Conservation (phyloP, 2,888 invertebrate species). For the Orthosia gracilis region DNA sequence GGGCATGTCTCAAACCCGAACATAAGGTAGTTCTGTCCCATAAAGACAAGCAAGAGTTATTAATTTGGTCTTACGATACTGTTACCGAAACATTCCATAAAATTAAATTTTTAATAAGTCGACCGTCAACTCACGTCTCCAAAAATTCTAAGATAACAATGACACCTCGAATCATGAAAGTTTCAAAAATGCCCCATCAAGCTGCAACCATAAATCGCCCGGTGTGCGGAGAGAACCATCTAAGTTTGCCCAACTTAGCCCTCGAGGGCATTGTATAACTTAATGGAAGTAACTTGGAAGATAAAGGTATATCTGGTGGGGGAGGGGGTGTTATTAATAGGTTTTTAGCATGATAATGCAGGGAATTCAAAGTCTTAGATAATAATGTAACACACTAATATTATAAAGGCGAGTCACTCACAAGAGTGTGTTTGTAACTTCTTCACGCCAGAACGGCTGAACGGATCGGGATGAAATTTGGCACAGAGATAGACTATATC, state of each 20-base stretch:
- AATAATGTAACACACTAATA: too few relatives aligned
- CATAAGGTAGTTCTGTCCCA: too few relatives aligned
- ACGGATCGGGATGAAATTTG: too few relatives aligned
- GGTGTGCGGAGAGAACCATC: constrained; percentile 60
- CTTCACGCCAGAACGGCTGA: too few relatives aligned
- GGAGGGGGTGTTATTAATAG: constrained; percentile 19
- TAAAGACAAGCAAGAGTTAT: too few relatives aligned
- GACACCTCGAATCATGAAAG: constrained; percentile 21
- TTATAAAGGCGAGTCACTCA: too few relatives aligned
- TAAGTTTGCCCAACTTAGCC: constrained; percentile 66
- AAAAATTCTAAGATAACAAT: constrained; percentile 3
- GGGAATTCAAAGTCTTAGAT: too few relatives aligned
- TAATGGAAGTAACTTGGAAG: constrained; percentile 57
- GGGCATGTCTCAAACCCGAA: too few relatives aligned
- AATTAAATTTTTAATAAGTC: background rate
- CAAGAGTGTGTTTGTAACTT: too few relatives aligned
- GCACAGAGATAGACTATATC: too few relatives aligned
- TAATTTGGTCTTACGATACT: too few relatives aligned
- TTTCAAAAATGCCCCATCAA: constrained; percentile 46
- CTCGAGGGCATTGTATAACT: constrained; percentile 66
- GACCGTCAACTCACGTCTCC: background rate
- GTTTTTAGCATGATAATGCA: constrained; percentile 15
- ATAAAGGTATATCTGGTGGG: constrained; percentile 43
- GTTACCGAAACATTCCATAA: too few relatives aligned
- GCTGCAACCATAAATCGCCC: constrained; percentile 70